Evolutionary conservation across 2,797 vertebrate genomes (phyloP).

Genomic region (Falco naumanni): DNA sequence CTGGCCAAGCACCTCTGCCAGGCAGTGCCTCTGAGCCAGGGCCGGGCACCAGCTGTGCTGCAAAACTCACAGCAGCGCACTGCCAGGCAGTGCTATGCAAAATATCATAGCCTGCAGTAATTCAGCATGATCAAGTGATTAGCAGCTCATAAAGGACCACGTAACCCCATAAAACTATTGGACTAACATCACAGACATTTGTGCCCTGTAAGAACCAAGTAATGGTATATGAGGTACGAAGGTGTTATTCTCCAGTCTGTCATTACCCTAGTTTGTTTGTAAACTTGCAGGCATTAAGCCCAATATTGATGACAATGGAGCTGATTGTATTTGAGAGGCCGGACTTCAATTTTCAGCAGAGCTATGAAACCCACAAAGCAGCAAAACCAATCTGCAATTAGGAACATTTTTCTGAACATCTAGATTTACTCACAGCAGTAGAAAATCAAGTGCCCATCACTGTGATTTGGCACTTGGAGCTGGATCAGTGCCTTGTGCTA

Average conservation of each 20-base stretch:
- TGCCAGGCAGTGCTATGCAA: background rate
- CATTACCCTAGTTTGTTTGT: background rate
- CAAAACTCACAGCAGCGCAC: background rate
- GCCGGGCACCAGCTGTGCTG: accelerated
- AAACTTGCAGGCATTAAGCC: background rate
- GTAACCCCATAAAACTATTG: background rate
- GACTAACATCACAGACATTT: background rate
- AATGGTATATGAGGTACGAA: background rate
- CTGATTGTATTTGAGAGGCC: background rate
- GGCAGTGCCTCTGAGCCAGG: accelerated
- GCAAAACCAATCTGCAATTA: background rate
- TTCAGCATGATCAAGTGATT: background rate
- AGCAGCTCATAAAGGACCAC: background rate
- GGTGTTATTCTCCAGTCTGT: background rate
- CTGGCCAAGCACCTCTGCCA: background rate
- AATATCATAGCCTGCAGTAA: background rate
- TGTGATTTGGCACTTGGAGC: background rate
- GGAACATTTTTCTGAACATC: background rate
- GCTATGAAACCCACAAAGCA: background rate
- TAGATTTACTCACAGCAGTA: conserved; percentile 10
- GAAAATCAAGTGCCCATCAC: background rate
- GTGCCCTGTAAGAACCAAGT: background rate
- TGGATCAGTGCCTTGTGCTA: background rate
- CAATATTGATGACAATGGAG: background rate
- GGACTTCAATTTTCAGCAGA: background rate